Conservation (phyloP, 2,797 vertebrate genomes). For the Eulemur coronatus region DNA sequence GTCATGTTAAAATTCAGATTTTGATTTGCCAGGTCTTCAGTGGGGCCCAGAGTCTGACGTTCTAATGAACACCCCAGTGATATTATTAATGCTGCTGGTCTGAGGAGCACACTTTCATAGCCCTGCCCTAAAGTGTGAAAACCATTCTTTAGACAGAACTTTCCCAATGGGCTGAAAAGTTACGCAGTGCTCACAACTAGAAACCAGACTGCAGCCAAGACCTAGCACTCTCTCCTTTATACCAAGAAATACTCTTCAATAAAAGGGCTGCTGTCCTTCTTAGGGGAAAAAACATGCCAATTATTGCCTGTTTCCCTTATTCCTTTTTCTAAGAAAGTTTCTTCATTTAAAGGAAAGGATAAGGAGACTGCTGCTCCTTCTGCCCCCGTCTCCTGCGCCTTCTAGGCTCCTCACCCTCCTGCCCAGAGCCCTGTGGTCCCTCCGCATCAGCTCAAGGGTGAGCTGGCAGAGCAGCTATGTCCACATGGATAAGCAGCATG, state of each 20-base stretch:
- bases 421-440: neutral
- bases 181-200: neutral
- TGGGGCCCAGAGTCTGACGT: neutral
- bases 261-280: neutral
- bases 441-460: neutral
- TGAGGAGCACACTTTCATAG: neutral
- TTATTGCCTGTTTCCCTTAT: neutral
- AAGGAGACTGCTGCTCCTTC: neutral
- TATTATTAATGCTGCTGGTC: neutral
- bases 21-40: neutral
- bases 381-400: constrained; percentile 2
- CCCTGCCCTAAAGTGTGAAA: neutral
- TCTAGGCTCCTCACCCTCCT: neutral
- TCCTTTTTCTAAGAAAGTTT: neutral
- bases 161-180: neutral
- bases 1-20: neutral
- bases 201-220: neutral
- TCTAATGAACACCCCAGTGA: neutral
- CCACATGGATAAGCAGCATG: constrained; percentile 64
- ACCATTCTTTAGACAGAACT: neutral
- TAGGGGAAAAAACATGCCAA: neutral
- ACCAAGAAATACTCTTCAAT: neutral
- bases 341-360: neutral
- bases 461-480: neutral
- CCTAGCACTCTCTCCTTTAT: neutral